Conservation (phyloP, 2,113 vertebrate species). For the Rhabdornis inornatus region DNA sequence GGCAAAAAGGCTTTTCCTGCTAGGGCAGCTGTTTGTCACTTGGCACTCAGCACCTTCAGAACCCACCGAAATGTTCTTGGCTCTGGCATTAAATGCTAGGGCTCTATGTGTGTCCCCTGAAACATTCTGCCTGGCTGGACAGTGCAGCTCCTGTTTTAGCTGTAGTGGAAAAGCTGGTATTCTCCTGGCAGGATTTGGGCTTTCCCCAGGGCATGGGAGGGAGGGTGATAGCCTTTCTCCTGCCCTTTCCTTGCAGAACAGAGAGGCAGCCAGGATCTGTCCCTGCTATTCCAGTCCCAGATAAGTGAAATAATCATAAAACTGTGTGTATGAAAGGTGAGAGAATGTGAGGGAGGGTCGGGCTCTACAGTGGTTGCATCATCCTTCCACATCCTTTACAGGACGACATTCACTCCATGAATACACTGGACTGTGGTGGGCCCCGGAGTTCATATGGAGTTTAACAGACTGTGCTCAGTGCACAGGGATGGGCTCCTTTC, state of each 20-base stretch:
- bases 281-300: background rate
- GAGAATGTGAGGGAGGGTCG: background rate
- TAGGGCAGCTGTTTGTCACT: background rate
- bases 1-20: background rate
- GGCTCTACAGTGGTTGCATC: background rate
- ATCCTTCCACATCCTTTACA: background rate
- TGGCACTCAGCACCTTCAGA: background rate
- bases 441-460: background rate
- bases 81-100: background rate
- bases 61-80: background rate
- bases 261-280: background rate
- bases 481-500: background rate
- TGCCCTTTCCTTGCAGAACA: background rate
- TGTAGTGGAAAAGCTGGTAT: background rate
- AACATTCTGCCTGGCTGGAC: background rate
- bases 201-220: background rate
- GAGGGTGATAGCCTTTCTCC: background rate
- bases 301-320: background rate
- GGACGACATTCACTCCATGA: background rate
- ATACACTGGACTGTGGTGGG: background rate
- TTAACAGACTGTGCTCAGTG: background rate
- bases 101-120: background rate
- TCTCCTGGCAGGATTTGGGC: background rate
- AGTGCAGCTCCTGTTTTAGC: background rate
- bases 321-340: background rate